A percentile compares a stretch with the other conserved stretches of the same genome.
Conservation (phyloP, 2,888 invertebrate genomes). For the Lypha dubia region DNA sequence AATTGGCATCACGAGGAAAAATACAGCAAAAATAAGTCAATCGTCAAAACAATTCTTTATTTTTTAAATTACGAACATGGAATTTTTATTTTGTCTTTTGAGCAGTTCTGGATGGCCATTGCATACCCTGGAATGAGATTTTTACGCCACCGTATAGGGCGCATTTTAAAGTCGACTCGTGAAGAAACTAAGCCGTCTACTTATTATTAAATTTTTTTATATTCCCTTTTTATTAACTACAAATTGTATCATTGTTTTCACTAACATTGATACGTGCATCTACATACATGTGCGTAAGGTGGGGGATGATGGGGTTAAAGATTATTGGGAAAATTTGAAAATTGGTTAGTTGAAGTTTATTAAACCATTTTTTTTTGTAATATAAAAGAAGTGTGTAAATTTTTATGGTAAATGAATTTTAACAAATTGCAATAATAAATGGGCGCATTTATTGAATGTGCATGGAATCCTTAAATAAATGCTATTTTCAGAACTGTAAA, state of each 20-base stretch:
- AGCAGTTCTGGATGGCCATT: too few species aligned
- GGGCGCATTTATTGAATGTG: slow-evolving; percentile 29
- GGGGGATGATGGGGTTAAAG: background rate
- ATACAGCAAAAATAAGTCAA: too few species aligned
- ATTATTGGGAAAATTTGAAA: slow-evolving; percentile 20
- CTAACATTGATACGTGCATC: background rate
- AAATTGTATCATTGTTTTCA: slow-evolving; percentile 29
- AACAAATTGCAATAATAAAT: slow-evolving; percentile 59
- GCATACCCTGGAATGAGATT: too few species aligned
- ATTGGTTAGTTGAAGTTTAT: slow-evolving; percentile 60
- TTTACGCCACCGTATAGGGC: background rate
- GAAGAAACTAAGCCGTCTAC: background rate
- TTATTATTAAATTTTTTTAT: background rate
- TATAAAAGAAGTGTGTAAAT: slow-evolving; percentile 53
- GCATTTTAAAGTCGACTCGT: slow-evolving; percentile 17
- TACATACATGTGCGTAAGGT: background rate
- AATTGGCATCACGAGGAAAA: too few species aligned
- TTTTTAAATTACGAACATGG: too few species aligned
- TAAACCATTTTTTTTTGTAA: slow-evolving; percentile 41
- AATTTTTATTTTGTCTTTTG: too few species aligned
- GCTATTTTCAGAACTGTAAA: background rate
- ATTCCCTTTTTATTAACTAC: slow-evolving; percentile 49
- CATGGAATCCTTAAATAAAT: slow-evolving; percentile 44
- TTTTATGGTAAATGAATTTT: slow-evolving; percentile 64
- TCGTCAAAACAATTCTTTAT: too few species aligned